These are phyloP conservation scores for Nemotelus nigrinus DNA, from an alignment of 2,888 invertebrate genomes.

Conservation along the genomic window DNA sequence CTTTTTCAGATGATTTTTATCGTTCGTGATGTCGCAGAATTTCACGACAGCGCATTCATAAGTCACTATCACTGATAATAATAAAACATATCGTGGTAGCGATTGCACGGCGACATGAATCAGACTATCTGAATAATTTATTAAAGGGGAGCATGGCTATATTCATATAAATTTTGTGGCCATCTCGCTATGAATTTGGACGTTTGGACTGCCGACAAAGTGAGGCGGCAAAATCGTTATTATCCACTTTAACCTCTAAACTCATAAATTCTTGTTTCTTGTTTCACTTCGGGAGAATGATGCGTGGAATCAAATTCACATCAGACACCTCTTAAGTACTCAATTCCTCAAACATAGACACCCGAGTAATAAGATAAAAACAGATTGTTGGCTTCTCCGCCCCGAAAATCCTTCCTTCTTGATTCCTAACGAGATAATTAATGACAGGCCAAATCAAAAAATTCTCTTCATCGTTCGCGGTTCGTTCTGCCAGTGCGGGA, in stretches of 20 bases:
- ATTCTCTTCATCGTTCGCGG: constrained; percentile 17
- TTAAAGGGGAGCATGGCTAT: not conserved
- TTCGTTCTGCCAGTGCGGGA: not conserved
- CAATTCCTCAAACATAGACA: constrained; percentile 17
- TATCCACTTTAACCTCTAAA: not conserved
- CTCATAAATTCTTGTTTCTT: constrained; percentile 22
- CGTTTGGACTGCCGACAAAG: constrained; percentile 21
- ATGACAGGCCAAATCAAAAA: constrained; percentile 40
- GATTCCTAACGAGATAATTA: constrained; percentile 41
- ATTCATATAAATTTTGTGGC: not conserved
- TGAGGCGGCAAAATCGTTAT: not conserved
- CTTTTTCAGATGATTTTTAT: constrained; percentile 22
- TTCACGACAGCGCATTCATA: constrained; percentile 10
- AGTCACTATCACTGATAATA: not conserved
- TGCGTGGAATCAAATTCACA: constrained; percentile 18
- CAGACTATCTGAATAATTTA: not conserved
- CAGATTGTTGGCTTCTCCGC: constrained; percentile 16
- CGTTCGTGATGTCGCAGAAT: not conserved
- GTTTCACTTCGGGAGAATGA: not conserved
- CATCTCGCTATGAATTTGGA: not conserved
- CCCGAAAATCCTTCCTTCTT: constrained; percentile 3
- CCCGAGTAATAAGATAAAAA: not conserved
- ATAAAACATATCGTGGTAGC: not conserved
- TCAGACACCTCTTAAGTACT: constrained; percentile 40
- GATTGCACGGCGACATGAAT: too few relatives aligned